Evolutionary conservation across 2,888 invertebrate genomes (phyloP), one percentile per base, ranked within the genome.

Genomic region (Campopleginae sp.): DNA sequence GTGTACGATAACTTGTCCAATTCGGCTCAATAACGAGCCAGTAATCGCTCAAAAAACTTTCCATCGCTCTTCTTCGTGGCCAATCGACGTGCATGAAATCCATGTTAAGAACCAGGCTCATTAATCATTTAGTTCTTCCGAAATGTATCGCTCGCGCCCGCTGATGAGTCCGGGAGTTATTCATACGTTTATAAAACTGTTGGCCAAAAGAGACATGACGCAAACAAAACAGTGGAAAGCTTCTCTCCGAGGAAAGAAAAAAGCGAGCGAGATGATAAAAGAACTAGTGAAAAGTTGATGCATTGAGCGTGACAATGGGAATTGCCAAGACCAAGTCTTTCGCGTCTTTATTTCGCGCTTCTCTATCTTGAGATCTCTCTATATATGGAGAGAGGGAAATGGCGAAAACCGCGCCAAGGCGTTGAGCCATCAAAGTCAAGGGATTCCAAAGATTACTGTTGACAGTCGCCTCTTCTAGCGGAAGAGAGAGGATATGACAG

Each of bases 391-490:
- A 19, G 17, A n/a, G 2, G n/a, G 14, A 33, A 27, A 63, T 38
- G 48, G 70, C 23, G 72, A 70, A 82, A 80, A 79, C 80, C 78
- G 70, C 70, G 78, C 78, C 78, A 74, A 78, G 70, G 78, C 81
- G 81, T 85, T 78, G 68, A 78, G 75, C 85, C 58, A 81, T 85
- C 81, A 82, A 82, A 85, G 85, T 77, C 72, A 63, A 80, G 54
- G 75, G 80, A 80, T 82, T 80, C 68, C 77, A 68, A 80, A 85
- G 80, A 85, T 85, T 82, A 80, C 85, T 85, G 72, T 85, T 85
- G 85, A 85, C 85, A 85, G 66, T 82, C 80, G 76, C 80, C 74
- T 72, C 48, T 80, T 76, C 44, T 74, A 77, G 61, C 72, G 33
- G 61, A 82, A 68, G 23, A 71, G 80, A 54, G 66, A 74, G 80